phyloP scores from a whole-genome alignment of 2,888 invertebrate species.

The Apamea sordens region DNA sequence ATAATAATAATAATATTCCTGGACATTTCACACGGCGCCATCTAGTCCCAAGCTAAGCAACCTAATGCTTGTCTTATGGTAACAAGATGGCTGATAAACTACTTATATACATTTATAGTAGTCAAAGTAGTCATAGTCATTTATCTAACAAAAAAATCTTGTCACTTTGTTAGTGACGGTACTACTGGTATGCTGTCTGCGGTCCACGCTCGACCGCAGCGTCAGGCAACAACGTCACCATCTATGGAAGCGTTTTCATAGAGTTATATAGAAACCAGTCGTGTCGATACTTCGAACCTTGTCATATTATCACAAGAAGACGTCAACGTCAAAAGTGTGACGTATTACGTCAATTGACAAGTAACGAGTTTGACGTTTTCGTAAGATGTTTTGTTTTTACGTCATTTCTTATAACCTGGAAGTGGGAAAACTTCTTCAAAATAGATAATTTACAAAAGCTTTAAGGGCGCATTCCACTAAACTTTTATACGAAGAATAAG shows the following conservation, averaged over 20 bases:
- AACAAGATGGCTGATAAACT: too few species aligned
- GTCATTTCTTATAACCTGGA: not conserved
- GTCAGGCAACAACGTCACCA: not conserved
- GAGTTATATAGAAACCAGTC: not conserved
- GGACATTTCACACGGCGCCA: too few species aligned
- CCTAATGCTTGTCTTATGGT: too few species aligned
- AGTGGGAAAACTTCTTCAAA: not conserved
- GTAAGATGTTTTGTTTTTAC: not conserved
- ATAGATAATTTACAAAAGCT: too few species aligned
- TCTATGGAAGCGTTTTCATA: not conserved
- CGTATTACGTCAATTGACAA: not conserved
- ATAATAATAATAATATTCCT: too few species aligned
- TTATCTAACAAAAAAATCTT: not conserved
- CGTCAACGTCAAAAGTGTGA: not conserved
- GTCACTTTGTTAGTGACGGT: not conserved
- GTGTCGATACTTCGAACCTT: not conserved
- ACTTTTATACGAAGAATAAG: too few species aligned
- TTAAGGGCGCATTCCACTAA: too few species aligned
- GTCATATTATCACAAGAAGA: not conserved
- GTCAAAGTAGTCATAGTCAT: too few species aligned
- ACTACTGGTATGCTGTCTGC: too few species aligned
- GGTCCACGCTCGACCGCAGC: not conserved
- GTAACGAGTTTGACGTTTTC: not conserved
- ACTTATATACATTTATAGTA: too few species aligned
- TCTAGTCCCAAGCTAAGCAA: too few species aligned